Percentiles rank a stretch among this genome's conserved stretches.
These are phyloP conservation scores for Podarcis siculus DNA, from an alignment of 2,797 vertebrate species.

Conservation along the genomic window DNA sequence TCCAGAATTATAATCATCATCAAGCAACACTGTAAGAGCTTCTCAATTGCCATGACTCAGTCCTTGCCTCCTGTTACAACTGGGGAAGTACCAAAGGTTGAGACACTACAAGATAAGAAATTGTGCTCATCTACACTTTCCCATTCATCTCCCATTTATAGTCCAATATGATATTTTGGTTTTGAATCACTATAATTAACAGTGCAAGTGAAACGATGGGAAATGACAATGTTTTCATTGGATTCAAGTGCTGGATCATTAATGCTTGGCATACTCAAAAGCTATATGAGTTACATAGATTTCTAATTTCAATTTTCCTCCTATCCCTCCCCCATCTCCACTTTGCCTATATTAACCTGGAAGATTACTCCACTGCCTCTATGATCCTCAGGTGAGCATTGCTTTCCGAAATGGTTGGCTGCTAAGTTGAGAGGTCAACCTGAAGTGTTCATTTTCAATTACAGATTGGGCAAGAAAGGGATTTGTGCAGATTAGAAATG, in stretches of 20 bases:
- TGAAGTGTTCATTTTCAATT: conserved; percentile 45
- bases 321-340: too few relatives aligned
- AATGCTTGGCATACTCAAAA: not conserved
- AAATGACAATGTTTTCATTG: conserved; percentile 1
- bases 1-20: too few relatives aligned
- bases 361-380: conserved; percentile 2
- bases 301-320: conserved; percentile 4
- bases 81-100: not conserved
- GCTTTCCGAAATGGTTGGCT: conserved; percentile 17
- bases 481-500: conserved; percentile 22
- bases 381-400: conserved; percentile 19
- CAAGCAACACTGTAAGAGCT: not conserved
- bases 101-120: not conserved
- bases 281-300: not conserved
- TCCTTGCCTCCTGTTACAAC: not conserved
- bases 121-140: not conserved
- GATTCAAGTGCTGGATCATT: not conserved
- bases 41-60: not conserved
- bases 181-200: conserved; percentile 6
- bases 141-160: not conserved
- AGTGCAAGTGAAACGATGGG: not conserved
- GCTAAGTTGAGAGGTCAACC: conserved; percentile 16
- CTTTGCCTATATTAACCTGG: not conserved
- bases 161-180: not conserved
- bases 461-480: conserved; percentile 42